phyloP scores from a whole-genome alignment of 2,797 vertebrate genomes.

The Mallotus villosus region DNA sequence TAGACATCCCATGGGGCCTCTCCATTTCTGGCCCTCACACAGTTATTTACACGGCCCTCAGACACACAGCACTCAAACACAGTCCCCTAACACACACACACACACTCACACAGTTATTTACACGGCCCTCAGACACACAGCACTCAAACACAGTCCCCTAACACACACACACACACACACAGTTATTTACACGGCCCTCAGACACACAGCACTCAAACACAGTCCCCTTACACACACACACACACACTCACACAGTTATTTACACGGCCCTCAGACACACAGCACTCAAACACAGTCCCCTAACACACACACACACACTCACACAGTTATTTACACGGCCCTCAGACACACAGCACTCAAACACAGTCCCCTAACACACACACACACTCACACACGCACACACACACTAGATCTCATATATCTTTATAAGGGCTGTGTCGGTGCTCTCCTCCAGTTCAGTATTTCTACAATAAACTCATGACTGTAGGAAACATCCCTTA shows the following conservation, averaged over 20 bases:
- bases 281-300: neutral
- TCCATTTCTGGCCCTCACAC: conserved; percentile 45
- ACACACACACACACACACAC: conserved; percentile 11
- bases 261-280: too few relatives aligned
- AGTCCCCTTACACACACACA: conserved; percentile 8
- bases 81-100: conserved; percentile 19
- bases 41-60: conserved; percentile 49
- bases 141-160: neutral
- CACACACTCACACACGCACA: conserved; percentile 22
- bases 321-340: too few relatives aligned
- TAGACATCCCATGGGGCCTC: conserved; percentile 44
- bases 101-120: conserved; percentile 48
- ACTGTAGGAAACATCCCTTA: neutral
- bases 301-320: too few relatives aligned
- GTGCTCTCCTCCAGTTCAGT: neutral
- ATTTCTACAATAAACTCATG: neutral
- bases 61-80: conserved; percentile 24
- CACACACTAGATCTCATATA: neutral
- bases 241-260: neutral
- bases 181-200: too few relatives aligned
- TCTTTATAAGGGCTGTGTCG: neutral
- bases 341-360: conserved; percentile 13
- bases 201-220: too few relatives aligned
- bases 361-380: conserved; percentile 2
- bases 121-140: conserved; percentile 31